phyloP scores from a whole-genome alignment of 2,797 vertebrate genomes.

The Trematomus bernacchii region DNA sequence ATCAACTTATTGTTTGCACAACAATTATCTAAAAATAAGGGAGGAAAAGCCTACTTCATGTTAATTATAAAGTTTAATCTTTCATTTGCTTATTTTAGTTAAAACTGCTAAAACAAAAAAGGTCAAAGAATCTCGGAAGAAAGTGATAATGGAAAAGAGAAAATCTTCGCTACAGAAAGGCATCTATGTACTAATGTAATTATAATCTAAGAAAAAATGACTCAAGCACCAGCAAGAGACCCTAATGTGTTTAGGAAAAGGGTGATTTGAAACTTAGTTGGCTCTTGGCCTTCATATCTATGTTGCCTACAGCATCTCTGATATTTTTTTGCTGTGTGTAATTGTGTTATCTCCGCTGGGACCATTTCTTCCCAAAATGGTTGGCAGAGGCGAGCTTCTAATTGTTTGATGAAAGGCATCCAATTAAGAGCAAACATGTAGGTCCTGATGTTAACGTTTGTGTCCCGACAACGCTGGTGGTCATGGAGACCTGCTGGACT shows the following conservation, averaged over 20 bases:
- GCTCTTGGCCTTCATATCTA: constrained; percentile 40
- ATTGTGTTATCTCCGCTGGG: constrained; percentile 68
- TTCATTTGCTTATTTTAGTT: neutral
- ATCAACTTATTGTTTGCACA: neutral
- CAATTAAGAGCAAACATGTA: constrained; percentile 64
- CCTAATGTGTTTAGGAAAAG: constrained; percentile 55
- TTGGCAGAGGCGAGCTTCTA: constrained; percentile 65
- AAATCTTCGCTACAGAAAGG: neutral
- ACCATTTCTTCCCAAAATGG: constrained; percentile 70
- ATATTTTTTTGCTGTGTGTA: constrained; percentile 48
- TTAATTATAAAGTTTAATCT: neutral
- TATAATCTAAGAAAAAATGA: constrained; percentile 22
- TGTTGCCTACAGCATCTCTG: constrained; percentile 35
- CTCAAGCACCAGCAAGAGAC: constrained; percentile 15
- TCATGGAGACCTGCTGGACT: constrained; percentile 29
- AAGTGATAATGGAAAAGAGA: neutral
- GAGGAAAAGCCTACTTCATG: neutral
- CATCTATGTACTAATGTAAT: neutral
- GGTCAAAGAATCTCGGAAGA: neutral
- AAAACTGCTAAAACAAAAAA: neutral
- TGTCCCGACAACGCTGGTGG: constrained; percentile 57
- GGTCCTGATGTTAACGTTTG: constrained; percentile 49
- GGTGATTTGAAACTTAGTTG: constrained; percentile 35
- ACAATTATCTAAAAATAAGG: constrained; percentile 6
- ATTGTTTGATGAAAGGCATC: constrained; percentile 69